Percentiles rank a stretch among this genome's conserved stretches.
These are phyloP conservation scores for Sceloporus tristichus DNA, from an alignment of 2,113 vertebrate genomes.

Conservation along the genomic window DNA sequence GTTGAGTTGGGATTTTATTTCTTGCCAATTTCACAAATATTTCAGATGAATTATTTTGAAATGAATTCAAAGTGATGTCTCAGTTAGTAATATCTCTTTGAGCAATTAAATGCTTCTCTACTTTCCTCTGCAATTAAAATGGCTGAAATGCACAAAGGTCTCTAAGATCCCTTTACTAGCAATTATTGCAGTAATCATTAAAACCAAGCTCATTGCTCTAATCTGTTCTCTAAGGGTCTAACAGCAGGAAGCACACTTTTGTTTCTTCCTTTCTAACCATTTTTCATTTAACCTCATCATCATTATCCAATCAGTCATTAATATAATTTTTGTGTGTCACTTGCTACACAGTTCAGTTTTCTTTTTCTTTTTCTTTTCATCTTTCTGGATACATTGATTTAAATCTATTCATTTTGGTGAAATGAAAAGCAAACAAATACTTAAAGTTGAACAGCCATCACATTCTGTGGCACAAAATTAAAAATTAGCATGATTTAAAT, in stretches of 20 bases:
- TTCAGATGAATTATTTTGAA: conserved; percentile 79
- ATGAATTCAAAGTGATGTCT: conserved; percentile 80
- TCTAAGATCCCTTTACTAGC: conserved; percentile 76
- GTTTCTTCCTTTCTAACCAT: conserved; percentile 60
- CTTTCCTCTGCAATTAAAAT: conserved; percentile 80
- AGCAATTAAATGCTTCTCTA: conserved; percentile 81
- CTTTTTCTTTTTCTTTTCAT: conserved; percentile 39
- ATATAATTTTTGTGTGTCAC: conserved; percentile 59
- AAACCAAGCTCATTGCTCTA: conserved; percentile 68
- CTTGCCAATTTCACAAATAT: conserved; percentile 76
- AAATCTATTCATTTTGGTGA: conserved; percentile 65
- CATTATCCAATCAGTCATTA: conserved; percentile 75
- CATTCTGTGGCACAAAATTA: conserved; percentile 3
- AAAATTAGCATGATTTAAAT: conserved; percentile 41
- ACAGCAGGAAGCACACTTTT: conserved; percentile 71
- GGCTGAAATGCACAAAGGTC: conserved; percentile 77
- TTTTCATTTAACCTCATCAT: conserved; percentile 68
- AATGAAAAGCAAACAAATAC: conserved; percentile 35
- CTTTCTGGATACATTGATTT: conserved; percentile 52
- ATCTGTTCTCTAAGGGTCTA: conserved; percentile 72
- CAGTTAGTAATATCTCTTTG: conserved; percentile 79
- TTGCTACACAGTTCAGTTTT: conserved; percentile 68
- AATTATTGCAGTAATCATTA: conserved; percentile 78
- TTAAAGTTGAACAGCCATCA: conserved; percentile 51
- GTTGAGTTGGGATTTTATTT: conserved; percentile 73